Evolutionary conservation across 2,113 vertebrate genomes (phyloP).

Genomic region (Lophotis ruficrista): DNA sequence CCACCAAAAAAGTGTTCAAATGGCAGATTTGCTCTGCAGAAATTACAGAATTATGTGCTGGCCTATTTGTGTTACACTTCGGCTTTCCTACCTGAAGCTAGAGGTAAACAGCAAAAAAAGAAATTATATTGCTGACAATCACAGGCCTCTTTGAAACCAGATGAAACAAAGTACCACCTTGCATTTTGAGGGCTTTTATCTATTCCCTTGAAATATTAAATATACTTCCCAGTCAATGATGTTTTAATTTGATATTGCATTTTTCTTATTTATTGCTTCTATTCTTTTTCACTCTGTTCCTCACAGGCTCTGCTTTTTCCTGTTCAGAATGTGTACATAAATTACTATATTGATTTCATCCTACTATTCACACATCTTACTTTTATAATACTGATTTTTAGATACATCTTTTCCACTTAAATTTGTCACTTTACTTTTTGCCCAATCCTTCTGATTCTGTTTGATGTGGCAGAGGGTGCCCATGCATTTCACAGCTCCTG

Average conservation of each 20-base stretch:
- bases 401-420: neutral
- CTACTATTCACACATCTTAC: neutral
- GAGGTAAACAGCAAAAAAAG: neutral
- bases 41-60: neutral
- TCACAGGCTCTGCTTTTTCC: neutral
- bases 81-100: neutral
- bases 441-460: neutral
- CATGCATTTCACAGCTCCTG: fast-evolving
- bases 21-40: neutral
- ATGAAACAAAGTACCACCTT: neutral
- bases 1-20: neutral
- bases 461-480: neutral
- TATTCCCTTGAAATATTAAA: neutral
- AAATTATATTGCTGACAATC: neutral
- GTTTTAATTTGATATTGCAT: neutral
- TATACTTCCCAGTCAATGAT: neutral
- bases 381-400: neutral
- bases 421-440: neutral
- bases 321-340: neutral
- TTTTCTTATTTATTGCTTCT: neutral
- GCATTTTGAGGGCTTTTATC: neutral
- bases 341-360: neutral
- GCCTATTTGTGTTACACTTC: neutral
- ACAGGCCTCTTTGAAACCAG: neutral
- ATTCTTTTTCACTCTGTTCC: neutral